Conservation (phyloP, 2,113 vertebrate species). For the Ardeotis arabs region DNA sequence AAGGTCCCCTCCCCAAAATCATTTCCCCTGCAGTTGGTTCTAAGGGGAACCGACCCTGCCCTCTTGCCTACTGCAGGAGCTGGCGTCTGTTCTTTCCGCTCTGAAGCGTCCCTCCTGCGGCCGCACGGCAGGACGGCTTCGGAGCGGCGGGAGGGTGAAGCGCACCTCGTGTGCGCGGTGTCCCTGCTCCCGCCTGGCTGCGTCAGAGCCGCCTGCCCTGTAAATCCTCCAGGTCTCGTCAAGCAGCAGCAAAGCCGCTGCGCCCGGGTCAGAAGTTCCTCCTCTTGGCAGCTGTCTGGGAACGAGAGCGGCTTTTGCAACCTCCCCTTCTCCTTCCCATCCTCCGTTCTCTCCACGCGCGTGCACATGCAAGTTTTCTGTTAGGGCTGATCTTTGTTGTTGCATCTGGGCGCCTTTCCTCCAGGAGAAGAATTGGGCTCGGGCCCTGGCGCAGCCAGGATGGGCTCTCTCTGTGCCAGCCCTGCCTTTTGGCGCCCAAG, state of each 20-base stretch:
- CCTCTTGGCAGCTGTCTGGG: neutral
- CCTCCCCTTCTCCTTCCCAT: neutral
- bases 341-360: rapidly evolving
- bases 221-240: neutral
- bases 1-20: neutral
- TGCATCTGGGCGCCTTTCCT: neutral
- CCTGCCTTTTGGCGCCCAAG: neutral
- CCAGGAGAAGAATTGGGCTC: neutral
- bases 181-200: neutral
- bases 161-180: neutral
- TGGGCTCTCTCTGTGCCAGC: neutral
- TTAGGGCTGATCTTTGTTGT: neutral
- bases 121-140: neutral
- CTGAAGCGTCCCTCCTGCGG: neutral
- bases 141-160: neutral
- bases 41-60: neutral
- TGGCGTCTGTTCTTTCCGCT: neutral
- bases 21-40: neutral
- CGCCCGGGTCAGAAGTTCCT: neutral
- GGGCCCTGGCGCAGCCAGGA: neutral
- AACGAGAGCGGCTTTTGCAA: neutral
- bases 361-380: rapidly evolving
- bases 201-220: neutral
- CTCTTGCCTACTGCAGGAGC: neutral
- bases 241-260: neutral